These are phyloP conservation scores for Acrobasis suavella DNA, from an alignment of 2,888 invertebrate genomes.

Conservation along the genomic window DNA sequence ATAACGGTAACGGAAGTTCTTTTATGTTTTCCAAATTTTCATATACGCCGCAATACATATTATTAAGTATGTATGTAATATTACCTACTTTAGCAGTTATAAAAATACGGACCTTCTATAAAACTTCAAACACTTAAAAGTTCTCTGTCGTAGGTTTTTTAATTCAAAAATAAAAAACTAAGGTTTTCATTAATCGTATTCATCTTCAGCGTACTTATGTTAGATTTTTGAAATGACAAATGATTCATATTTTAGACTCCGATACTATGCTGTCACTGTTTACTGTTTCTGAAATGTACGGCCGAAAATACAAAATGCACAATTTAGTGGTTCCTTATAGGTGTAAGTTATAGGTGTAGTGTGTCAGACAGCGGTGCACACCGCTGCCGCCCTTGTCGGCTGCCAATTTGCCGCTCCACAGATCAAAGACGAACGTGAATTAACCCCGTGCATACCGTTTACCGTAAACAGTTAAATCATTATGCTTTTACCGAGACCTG, in stretches of 20 bases:
- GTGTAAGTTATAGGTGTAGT: slow-evolving; percentile 2
- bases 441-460: slow-evolving; percentile 24
- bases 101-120: too few species aligned
- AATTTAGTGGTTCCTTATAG: not conserved
- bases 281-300: too few species aligned
- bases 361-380: slow-evolving; percentile 38
- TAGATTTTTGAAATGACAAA: too few species aligned
- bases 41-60: not conserved
- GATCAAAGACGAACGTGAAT: slow-evolving; percentile 63
- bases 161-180: too few species aligned
- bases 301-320: not conserved
- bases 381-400: slow-evolving; percentile 42
- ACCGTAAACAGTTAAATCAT: slow-evolving; percentile 22
- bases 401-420: slow-evolving; percentile 67
- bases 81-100: too few species aligned
- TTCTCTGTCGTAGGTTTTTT: too few species aligned
- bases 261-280: too few species aligned
- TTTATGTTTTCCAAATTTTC: not conserved
- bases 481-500: not conserved
- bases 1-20: not conserved
- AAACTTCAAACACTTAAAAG: too few species aligned
- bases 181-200: too few species aligned
- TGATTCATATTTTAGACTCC: too few species aligned
- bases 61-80: not conserved
- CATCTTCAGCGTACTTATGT: too few species aligned